phyloP scores from a whole-genome alignment of 2,888 invertebrate genomes.

The Ferrisia virgata region DNA sequence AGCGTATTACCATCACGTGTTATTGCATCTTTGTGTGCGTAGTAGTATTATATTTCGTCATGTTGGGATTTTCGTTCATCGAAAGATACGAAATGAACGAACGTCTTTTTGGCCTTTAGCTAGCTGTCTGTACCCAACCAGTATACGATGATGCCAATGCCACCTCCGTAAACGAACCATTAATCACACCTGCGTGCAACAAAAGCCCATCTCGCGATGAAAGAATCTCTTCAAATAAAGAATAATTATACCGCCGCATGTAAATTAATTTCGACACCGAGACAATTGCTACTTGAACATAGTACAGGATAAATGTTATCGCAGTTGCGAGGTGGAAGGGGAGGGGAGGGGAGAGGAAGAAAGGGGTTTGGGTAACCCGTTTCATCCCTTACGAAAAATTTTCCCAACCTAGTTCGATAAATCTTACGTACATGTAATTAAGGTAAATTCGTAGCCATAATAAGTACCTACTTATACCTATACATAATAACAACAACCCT shows the following conservation, averaged over 20 bases:
- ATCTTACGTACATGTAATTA: neutral
- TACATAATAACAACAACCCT: neutral
- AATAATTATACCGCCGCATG: neutral
- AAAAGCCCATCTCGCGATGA: neutral
- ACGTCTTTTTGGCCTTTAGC: neutral
- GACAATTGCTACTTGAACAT: neutral
- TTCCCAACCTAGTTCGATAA: neutral
- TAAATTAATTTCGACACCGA: slow-evolving; percentile 11
- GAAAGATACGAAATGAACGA: neutral
- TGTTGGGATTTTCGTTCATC: neutral
- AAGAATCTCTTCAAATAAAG: slow-evolving; percentile 2
- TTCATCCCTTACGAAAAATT: neutral
- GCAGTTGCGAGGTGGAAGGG: too few relatives aligned
- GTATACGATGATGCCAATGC: neutral
- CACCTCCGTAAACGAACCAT: neutral
- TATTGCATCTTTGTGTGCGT: neutral
- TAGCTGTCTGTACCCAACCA: too few relatives aligned
- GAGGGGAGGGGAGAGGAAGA: too few relatives aligned
- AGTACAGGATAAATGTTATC: neutral
- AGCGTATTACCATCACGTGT: neutral
- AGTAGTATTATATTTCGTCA: neutral
- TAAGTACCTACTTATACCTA: neutral
- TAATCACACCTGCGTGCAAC: neutral
- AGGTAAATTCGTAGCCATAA: neutral
- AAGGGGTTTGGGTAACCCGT: neutral